Conservation (phyloP, 2,888 invertebrate species). For the Leptopterna dolabrata region DNA sequence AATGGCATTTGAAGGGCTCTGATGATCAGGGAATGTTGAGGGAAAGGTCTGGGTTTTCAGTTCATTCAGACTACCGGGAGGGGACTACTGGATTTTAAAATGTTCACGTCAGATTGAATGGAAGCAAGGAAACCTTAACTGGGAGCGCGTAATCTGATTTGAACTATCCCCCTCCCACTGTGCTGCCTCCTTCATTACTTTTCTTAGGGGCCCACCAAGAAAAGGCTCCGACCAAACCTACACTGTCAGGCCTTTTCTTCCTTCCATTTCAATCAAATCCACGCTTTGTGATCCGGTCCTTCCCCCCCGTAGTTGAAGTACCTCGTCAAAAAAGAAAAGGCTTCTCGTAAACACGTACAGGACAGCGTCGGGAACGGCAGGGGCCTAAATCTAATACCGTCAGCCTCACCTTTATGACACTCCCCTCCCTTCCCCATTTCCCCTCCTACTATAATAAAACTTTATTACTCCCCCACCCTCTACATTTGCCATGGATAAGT, state of each 20-base stretch:
- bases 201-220: background rate
- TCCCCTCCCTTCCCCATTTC: background rate
- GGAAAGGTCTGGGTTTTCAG: no score
- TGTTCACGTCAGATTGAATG: no score
- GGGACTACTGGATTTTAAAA: no score
- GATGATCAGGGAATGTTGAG: no score
- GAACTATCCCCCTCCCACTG: background rate
- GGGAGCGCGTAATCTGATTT: background rate
- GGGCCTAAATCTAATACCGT: background rate
- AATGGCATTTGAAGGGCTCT: no score
- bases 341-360: background rate
- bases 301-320: background rate
- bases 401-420: slow-evolving; percentile 17
- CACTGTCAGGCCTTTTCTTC: background rate
- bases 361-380: background rate
- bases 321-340: slow-evolving; percentile 5
- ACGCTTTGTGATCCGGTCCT: background rate
- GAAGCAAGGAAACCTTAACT: background rate
- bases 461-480: background rate
- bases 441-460: background rate
- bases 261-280: slow-evolving; percentile 12
- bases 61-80: no score
- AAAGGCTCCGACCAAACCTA: background rate
- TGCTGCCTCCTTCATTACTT: background rate
- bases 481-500: background rate